Evolutionary conservation across 2,888 invertebrate species (phyloP).

Genomic region (Amiota minor): DNA sequence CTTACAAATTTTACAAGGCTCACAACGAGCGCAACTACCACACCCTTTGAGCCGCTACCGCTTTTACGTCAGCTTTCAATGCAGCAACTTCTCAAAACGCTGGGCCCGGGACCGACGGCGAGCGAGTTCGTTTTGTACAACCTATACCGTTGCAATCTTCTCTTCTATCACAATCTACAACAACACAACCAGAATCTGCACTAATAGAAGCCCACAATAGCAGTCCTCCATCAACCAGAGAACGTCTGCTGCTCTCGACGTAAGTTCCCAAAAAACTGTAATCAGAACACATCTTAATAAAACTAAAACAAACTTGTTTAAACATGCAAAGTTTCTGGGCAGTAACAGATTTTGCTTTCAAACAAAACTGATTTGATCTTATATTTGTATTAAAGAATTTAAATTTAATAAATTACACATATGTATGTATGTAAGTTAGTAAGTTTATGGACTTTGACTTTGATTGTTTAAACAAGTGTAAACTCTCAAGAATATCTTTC

Average conservation of each 20-base stretch:
- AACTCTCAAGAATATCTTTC: too few relatives aligned
- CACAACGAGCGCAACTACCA: slow-evolving; percentile 90
- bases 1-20: slow-evolving; percentile 90
- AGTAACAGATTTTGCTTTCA: slow-evolving; percentile 40
- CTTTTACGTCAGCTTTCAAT: slow-evolving; percentile 69
- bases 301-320: slow-evolving; percentile 19
- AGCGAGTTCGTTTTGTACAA: slow-evolving; percentile 68
- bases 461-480: too few relatives aligned
- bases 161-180: slow-evolving; percentile 40
- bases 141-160: slow-evolving; percentile 67
- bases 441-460: background rate
- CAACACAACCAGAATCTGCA: slow-evolving; percentile 62
- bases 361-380: slow-evolving; percentile 38
- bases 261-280: slow-evolving; percentile 51
- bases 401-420: slow-evolving; percentile 12
- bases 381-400: slow-evolving; percentile 39
- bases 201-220: slow-evolving; percentile 44
- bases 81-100: slow-evolving; percentile 61
- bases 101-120: slow-evolving; percentile 60
- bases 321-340: too few relatives aligned
- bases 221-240: slow-evolving; percentile 59
- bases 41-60: slow-evolving; percentile 81
- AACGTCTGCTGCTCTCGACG: slow-evolving; percentile 64
- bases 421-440: slow-evolving; percentile 25
- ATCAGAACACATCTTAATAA: slow-evolving; percentile 37